Conservation (phyloP, 2,888 invertebrate species). For the Cephus sareptanus region DNA sequence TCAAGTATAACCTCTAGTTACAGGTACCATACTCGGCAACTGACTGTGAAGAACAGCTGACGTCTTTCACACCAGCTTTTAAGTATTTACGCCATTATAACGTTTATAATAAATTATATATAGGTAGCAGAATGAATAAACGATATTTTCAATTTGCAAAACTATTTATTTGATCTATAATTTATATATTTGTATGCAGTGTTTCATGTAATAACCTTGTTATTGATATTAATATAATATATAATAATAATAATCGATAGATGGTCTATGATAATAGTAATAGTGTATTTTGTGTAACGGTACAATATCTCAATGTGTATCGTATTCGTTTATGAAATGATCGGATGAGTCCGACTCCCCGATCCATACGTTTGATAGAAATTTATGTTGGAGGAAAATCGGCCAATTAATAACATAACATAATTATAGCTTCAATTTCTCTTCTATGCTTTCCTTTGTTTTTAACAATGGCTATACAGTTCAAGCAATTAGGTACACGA, state of each 20-base stretch:
- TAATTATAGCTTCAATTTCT: neutral
- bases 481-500: neutral
- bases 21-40: neutral
- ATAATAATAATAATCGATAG: constrained; percentile 13
- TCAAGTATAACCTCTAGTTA: neutral
- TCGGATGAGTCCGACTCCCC: neutral
- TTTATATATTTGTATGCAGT: constrained; percentile 28
- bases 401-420: neutral
- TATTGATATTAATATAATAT: constrained; percentile 29
- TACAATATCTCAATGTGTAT: neutral
- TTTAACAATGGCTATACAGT: neutral
- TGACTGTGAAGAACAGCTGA: neutral
- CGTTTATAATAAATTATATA: neutral
- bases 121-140: neutral
- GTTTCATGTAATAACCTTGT: constrained; percentile 28
- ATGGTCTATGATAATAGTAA: constrained; percentile 14
- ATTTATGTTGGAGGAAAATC: neutral
- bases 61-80: neutral
- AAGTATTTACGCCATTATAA: neutral
- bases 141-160: constrained; percentile 45
- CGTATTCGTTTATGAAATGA: neutral
- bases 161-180: constrained; percentile 44
- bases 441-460: neutral
- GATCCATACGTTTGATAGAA: neutral
- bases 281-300: constrained; percentile 5